phyloP scores from a whole-genome alignment of 2,113 vertebrate genomes.

The Ctenomys sociabilis region DNA sequence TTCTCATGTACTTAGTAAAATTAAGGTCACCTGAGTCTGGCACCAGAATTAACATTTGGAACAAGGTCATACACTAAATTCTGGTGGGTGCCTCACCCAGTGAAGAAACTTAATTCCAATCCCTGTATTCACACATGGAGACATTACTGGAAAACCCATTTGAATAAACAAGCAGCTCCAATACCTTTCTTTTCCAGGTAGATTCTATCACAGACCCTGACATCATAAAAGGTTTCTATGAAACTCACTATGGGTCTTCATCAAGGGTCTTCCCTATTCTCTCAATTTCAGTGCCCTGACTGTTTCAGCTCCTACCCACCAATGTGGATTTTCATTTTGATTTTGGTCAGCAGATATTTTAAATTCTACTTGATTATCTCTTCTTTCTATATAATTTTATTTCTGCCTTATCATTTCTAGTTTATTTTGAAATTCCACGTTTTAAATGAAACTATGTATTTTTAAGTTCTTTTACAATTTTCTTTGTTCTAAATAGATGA shows the following conservation, averaged over 20 bases:
- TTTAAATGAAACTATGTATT: not conserved
- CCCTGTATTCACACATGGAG: not conserved
- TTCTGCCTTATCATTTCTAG: too few relatives aligned
- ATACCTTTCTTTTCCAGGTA: not conserved
- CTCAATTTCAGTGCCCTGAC: not conserved
- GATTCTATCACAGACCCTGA: not conserved
- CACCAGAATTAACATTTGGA: not conserved
- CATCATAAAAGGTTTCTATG: not conserved
- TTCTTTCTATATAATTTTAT: too few relatives aligned
- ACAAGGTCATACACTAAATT: not conserved
- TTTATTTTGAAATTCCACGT: constrained; percentile 32
- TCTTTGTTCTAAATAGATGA: not conserved
- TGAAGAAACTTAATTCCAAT: not conserved
- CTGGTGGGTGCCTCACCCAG: too few relatives aligned
- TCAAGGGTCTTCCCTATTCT: not conserved
- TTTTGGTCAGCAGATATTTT: not conserved
- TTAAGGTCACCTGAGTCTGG: not conserved
- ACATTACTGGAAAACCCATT: not conserved
- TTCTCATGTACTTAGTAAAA: not conserved
- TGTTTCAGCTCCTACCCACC: not conserved
- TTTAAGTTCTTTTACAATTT: not conserved
- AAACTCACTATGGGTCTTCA: not conserved
- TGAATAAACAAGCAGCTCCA: not conserved
- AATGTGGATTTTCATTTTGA: not conserved
- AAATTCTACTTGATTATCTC: too few relatives aligned